Evolutionary conservation across 2,888 invertebrate genomes (phyloP).

Genomic region (Tipula unca): DNA sequence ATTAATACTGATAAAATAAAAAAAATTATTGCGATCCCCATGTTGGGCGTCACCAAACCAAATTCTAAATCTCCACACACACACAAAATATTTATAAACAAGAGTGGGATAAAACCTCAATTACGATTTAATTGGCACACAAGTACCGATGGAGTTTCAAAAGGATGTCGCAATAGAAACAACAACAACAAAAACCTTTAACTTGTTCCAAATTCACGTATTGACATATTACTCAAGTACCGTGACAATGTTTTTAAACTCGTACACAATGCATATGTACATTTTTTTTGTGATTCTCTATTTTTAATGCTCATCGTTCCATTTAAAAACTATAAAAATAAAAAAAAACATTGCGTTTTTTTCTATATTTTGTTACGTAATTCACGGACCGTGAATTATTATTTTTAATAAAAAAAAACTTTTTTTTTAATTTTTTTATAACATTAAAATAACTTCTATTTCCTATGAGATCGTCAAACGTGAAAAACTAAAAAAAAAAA

Average conservation of each 20-base stretch:
- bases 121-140: background rate
- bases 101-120: background rate
- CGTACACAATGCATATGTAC: background rate
- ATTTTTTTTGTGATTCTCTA: background rate
- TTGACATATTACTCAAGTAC: slow-evolving; percentile 8
- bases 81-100: background rate
- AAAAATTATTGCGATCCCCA: background rate
- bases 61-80: too few relatives aligned
- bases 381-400: background rate
- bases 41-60: background rate
- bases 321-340: background rate
- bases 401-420: background rate
- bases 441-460: background rate
- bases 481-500: background rate
- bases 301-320: slow-evolving; percentile 14
- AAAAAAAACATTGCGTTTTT: background rate
- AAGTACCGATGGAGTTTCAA: background rate
- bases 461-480: background rate
- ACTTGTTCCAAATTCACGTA: background rate
- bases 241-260: background rate
- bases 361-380: background rate
- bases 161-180: background rate
- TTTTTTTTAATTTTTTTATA: background rate
- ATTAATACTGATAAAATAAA: background rate
- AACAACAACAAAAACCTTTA: background rate